Conservation (phyloP, 2,888 invertebrate species). For the Plemyria rubiginata region DNA sequence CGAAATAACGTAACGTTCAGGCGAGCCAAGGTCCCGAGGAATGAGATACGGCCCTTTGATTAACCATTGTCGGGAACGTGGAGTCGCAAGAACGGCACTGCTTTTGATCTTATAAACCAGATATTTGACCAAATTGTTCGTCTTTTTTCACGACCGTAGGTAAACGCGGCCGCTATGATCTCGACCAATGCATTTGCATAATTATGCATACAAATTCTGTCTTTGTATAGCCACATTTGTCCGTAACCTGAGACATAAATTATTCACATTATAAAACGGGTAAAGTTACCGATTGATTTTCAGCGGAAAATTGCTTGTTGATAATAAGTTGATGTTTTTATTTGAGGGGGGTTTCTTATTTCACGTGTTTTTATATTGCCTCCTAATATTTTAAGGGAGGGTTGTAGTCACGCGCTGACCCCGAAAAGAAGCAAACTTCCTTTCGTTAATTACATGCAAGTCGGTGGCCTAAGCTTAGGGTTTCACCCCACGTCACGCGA, state of each 20-base stretch:
- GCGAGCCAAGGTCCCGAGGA: conserved; percentile 68
- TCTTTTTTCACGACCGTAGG: conserved; percentile 38
- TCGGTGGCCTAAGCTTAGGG: conserved; percentile 59
- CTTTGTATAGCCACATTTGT: conserved; percentile 28
- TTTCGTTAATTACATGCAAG: conserved; percentile 77
- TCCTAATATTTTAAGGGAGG: conserved; percentile 64
- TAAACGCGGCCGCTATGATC: conserved; percentile 44
- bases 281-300: conserved; percentile 20
- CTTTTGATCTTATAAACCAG: conserved; percentile 42
- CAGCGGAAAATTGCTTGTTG: conserved; percentile 10
- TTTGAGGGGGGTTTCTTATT: conserved; percentile 56
- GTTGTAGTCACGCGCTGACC: conserved; percentile 69
- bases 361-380: conserved; percentile 70
- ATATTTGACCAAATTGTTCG: conserved; percentile 44
- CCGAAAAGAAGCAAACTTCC: conserved; percentile 75
- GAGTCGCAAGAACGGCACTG: conserved; percentile 52
- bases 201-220: conserved; percentile 44
- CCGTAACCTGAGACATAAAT: conserved; percentile 19
- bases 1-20: conserved; percentile 78
- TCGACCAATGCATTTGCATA: conserved; percentile 50
- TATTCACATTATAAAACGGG: conserved; percentile 11
- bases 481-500: conserved; percentile 73
- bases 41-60: conserved; percentile 83
- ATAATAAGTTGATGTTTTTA: conserved; percentile 50
- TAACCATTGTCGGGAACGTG: conserved; percentile 76